Base-by-base conservation (phyloP, 1,140 invertebrate genomes). In the Thereuonema tuberculata region DNA sequence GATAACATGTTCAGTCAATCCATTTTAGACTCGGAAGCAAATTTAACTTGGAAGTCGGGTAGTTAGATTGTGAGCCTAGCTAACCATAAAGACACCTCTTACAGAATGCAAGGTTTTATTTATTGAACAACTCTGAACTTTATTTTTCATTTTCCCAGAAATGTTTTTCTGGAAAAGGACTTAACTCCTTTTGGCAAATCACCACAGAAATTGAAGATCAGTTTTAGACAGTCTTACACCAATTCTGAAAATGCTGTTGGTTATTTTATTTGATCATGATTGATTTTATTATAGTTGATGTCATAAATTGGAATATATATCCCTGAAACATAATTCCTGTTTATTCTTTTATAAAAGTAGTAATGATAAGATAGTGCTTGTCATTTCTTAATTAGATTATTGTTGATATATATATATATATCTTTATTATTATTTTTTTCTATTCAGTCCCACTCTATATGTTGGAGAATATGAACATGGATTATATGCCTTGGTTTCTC, bases 401-500 rank as follows among this genome's bases (percentile, higher is more conserved):
- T 43, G 9, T n/a, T 43, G 37, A 43, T 43, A n/a, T 43, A 43
- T n/a, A n/a, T n/a, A 43, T 43, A 43, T 12, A 43, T 43, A n/a
- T n/a, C 9, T 12, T 43, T 17, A 9, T 37, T 17, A 37, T 37
- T 23, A 53, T 63, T 62, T 63, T 59, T 54, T 69, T 64, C 71
- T 71, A 81, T 77, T 66, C 70, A 93, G 89, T 65, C 89, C 89
- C 56, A 95, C 91, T 0, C 75, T 98, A 20, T 98, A 95, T 73
- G 83, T 98, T 64, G 94, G 94, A 3, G 86, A 96, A 72, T 85
- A 92, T 73, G 77, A 79, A 58, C 81, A 89, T 70, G 89, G 89
- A 1, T 73, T 93, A 1, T 98, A 96, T 73, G 94, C 93, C 0
- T 71, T 97, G 46, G 89, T 89, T 2, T 91, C 92, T 0, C 74